Evolutionary conservation across 2,113 vertebrate species (phyloP), one percentile per base, ranked within the genome.

Genomic region (Corythoichthys haematopterus): DNA sequence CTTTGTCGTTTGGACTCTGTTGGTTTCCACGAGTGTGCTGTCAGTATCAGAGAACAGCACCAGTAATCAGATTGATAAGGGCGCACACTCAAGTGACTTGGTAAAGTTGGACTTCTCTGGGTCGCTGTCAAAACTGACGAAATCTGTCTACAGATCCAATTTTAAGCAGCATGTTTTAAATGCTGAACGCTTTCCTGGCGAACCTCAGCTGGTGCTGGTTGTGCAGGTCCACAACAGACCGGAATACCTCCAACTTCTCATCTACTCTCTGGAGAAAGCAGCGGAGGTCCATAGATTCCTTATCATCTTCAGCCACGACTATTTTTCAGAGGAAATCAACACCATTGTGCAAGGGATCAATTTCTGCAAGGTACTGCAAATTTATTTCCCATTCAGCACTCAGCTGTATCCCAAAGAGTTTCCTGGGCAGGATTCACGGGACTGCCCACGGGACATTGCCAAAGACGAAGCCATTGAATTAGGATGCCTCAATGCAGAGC

Each of bases 381-480:
- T 93, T 57, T 92, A 89, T 76, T 93, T 92, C 85, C 92, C 92
- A 0, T 93, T 90, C 83, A 93, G 91, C 77, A 76, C 71, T 15
- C 90, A 92, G 85, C 88, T 93, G 20, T 92, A 91, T 82, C 89
- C 92, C 10, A 48, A 6, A 0, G 88, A 91, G 72, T 93, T 93
- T 79, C 93, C 92, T 8, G 91, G 92, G 16, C 85, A 88, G 63
- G 90, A 92, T 70, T 89, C 88, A 0, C 38, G 16, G 6, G 92
- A 93, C 80, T 93, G 92, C 70, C 88, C 87, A 0, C 71, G 91
- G 35, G 90, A 93, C 72, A 64, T 78, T 6, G 63, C 88, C 69
- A 90, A 86, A 75, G 88, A 88, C 15, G 6, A 68, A 0, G 92
- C 91, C 55, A 1, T 84, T 0, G 85, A 84, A 78, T 85, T 72